phyloP scores from a whole-genome alignment of 2,888 invertebrate genomes.

The Myopa testacea region DNA sequence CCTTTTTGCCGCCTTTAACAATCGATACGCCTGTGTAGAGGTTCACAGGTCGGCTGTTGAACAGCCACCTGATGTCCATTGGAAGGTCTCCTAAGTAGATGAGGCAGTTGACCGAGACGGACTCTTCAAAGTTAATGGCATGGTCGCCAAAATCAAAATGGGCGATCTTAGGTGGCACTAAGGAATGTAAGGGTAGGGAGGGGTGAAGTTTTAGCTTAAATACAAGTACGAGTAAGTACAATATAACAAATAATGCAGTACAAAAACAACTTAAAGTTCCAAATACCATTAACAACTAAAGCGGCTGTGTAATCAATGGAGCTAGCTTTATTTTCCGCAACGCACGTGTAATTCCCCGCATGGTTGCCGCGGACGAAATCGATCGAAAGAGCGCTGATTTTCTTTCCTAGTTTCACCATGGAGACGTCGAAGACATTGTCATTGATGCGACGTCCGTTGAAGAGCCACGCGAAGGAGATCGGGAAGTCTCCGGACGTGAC shows the following conservation, averaged over 20 bases:
- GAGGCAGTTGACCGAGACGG: conserved; percentile 73
- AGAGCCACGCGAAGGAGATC: conserved; percentile 77
- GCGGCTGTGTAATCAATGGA: conserved; percentile 73
- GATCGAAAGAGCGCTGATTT: conserved; percentile 76
- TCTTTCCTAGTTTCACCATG: conserved; percentile 70
- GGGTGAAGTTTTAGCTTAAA: conserved; percentile 8
- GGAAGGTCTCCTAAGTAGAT: conserved; percentile 76
- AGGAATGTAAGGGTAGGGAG: neutral
- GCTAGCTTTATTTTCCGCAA: conserved; percentile 75
- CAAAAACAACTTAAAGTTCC: neutral
- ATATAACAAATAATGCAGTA: neutral
- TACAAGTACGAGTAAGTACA: conserved; percentile 22
- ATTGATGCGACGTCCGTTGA: conserved; percentile 68
- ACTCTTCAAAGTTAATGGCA: conserved; percentile 75
- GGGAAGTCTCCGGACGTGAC: conserved; percentile 76
- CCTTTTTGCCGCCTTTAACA: conserved; percentile 71
- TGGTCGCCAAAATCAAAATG: conserved; percentile 73
- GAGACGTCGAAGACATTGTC: conserved; percentile 71
- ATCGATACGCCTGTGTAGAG: conserved; percentile 68
- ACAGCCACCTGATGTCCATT: conserved; percentile 72
- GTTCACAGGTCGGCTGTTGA: conserved; percentile 69
- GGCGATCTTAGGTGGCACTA: neutral
- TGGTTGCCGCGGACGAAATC: conserved; percentile 77
- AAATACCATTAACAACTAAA: conserved; percentile 73
- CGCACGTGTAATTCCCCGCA: conserved; percentile 80